A percentile compares a stretch with the other conserved stretches of the same genome.
Evolutionary conservation across 2,113 vertebrate genomes (phyloP).

Genomic region (Calonectris borealis): DNA sequence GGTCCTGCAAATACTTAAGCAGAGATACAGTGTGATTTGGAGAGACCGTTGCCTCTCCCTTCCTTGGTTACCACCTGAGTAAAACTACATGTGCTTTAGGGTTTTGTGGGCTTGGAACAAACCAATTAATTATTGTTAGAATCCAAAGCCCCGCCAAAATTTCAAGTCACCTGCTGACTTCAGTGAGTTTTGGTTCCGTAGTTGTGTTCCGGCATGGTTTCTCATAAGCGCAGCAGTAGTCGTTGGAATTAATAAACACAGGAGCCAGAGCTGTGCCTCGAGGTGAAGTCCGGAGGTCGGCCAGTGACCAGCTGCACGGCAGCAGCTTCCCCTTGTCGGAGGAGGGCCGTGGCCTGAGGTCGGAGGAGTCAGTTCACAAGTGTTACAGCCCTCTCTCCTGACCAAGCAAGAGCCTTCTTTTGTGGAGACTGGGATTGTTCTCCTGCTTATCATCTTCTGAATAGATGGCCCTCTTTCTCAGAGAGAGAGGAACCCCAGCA

Average conservation of each 20-base stretch:
- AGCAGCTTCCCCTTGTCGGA: neutral
- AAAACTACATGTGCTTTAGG: neutral
- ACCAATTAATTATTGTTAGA: neutral
- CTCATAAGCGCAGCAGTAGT: too few species aligned
- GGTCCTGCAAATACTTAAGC: neutral
- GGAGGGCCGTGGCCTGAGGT: neutral
- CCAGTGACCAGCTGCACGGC: neutral
- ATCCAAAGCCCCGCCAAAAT: neutral
- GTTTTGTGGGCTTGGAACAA: neutral
- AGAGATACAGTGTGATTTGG: neutral
- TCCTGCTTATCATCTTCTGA: neutral
- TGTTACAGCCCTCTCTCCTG: neutral
- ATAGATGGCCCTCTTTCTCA: neutral
- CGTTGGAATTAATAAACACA: too few species aligned
- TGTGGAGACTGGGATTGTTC: neutral
- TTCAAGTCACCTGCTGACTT: neutral
- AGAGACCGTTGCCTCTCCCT: neutral
- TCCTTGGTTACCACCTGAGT: neutral
- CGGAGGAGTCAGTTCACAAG: neutral
- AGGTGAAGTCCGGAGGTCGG: neutral
- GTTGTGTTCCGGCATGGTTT: neutral
- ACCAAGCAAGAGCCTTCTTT: neutral
- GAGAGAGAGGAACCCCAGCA: neutral
- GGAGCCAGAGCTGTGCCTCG: neutral
- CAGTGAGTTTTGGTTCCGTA: neutral